Conservation (phyloP, 1,140 invertebrate species). For the Drosophila tsacasi region DNA sequence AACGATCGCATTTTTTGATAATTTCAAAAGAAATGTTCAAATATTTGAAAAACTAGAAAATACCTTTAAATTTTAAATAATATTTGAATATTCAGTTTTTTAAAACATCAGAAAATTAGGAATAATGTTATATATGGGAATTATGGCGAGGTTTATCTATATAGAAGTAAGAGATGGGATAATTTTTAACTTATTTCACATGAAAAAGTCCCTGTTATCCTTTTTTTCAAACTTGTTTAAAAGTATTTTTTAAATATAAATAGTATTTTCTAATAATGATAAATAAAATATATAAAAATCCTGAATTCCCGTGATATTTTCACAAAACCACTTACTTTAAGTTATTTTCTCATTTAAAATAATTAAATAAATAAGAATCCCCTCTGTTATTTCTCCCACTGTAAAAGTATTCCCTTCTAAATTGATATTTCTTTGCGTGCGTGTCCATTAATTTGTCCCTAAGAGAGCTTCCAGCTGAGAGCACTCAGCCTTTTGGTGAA, state of each 20-base stretch:
- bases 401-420: slow-evolving; percentile 36
- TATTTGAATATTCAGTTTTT: neutral
- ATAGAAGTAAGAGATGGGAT: neutral
- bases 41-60: neutral
- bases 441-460: slow-evolving; percentile 74
- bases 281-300: no score
- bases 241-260: neutral
- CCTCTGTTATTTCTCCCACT: neutral
- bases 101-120: neutral
- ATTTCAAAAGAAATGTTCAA: no score
- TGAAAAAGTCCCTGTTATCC: neutral
- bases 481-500: slow-evolving; percentile 19
- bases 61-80: neutral
- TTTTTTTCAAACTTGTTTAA: neutral
- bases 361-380: neutral
- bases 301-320: neutral
- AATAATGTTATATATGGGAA: neutral
- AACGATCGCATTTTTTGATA: neutral
- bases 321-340: neutral
- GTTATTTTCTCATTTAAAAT: neutral
- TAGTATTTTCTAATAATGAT: no score
- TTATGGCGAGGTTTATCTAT: neutral
- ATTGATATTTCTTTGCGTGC: slow-evolving; percentile 60
- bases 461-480: slow-evolving; percentile 43
- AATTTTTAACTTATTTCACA: neutral